These are phyloP conservation scores for Porites lobata DNA, from an alignment of 92 coral and sea anemone species.

Conservation along the genomic window DNA sequence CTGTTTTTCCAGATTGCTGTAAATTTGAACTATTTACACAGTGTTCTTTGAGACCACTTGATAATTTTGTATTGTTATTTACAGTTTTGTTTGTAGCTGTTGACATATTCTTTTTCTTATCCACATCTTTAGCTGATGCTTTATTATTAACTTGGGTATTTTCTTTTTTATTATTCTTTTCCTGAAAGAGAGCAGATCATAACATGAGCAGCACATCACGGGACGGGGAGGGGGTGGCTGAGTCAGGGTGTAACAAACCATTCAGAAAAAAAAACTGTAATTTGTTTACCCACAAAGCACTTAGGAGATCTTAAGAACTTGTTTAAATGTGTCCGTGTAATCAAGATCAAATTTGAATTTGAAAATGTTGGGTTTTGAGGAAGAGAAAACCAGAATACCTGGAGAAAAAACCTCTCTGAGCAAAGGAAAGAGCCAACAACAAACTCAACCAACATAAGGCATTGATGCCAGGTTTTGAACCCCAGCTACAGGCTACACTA, in stretches of 20 bases:
- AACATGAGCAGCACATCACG: background rate
- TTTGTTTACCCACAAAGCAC: no score
- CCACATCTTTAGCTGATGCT: slow-evolving; percentile 2
- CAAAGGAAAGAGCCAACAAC: no score
- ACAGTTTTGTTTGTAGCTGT: slow-evolving; percentile 47
- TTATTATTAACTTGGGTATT: slow-evolving; percentile 23
- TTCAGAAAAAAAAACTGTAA: background rate
- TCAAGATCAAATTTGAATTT: no score
- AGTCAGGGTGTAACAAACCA: no score
- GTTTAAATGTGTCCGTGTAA: no score
- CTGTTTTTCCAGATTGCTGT: slow-evolving; percentile 25
- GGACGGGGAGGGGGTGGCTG: background rate
- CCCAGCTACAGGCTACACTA: no score
- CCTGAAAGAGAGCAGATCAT: slow-evolving; percentile 14
- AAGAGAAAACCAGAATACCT: no score
- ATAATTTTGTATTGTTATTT: slow-evolving; percentile 56
- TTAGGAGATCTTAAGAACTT: no score
- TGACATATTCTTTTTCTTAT: slow-evolving; percentile 29
- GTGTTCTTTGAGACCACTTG: slow-evolving; percentile 52
- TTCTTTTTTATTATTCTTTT: slow-evolving; percentile 51
- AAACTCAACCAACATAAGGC: no score
- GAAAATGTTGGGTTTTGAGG: no score
- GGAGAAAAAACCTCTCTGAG: no score
- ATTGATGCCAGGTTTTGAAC: no score
- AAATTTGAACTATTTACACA: slow-evolving; percentile 32